Percentiles rank a stretch among this genome's conserved stretches.
Evolutionary conservation across 2,113 vertebrate species (phyloP).

Genomic region (Elaphurus davidianus): DNA sequence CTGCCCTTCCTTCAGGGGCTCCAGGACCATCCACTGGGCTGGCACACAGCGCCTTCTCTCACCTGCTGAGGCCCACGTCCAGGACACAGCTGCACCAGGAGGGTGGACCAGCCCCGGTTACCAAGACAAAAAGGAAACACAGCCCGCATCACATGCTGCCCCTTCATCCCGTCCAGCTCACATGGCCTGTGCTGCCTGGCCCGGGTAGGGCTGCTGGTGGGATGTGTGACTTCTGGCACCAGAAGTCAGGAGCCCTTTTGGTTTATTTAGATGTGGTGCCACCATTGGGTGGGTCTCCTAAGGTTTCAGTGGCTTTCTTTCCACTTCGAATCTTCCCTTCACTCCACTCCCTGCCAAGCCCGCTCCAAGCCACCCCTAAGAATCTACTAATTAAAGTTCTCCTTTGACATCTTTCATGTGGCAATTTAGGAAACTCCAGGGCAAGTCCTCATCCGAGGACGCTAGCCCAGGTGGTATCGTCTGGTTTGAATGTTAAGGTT

Average conservation of each 20-base stretch:
- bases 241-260: slow-evolving; percentile 55
- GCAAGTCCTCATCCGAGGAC: slow-evolving; percentile 6
- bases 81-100: not conserved
- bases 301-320: slow-evolving; percentile 83
- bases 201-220: not conserved
- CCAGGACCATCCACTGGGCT: not conserved
- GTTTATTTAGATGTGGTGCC: slow-evolving; percentile 78
- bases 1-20: not conserved
- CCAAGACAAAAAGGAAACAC: slow-evolving; percentile 18
- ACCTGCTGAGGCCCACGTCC: not conserved
- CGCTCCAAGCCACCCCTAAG: slow-evolving; percentile 59
- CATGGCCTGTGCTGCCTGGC: not conserved
- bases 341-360: slow-evolving; percentile 78
- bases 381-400: slow-evolving; percentile 79
- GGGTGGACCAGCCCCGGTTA: not conserved
- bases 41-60: not conserved
- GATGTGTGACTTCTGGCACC: slow-evolving; percentile 70
- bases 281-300: slow-evolving; percentile 79
- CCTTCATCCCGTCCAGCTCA: not conserved
- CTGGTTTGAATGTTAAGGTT: not conserved
- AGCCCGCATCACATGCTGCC: not conserved
- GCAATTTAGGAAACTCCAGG: slow-evolving; percentile 26
- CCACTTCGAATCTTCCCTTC: slow-evolving; percentile 79
- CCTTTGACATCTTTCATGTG: slow-evolving; percentile 63
- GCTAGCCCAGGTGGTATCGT: slow-evolving; percentile 24